These are phyloP conservation scores for Bubo blakistoni DNA, from an alignment of 2,113 vertebrate genomes.

Conservation along the genomic window DNA sequence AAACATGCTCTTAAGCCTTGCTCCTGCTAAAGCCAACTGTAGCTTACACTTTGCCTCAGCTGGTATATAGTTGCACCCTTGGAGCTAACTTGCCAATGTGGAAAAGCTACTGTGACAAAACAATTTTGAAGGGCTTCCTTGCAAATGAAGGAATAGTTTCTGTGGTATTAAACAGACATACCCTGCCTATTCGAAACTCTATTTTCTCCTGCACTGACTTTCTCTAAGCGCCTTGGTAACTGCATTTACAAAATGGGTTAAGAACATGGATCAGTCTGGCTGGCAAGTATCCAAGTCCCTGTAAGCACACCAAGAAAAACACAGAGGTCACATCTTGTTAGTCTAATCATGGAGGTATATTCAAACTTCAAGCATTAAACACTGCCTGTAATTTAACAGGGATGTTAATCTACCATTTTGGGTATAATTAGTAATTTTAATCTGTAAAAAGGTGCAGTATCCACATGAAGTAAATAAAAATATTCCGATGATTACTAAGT, in stretches of 20 bases:
- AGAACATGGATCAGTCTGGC: conserved; percentile 34
- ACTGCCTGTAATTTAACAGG: background rate
- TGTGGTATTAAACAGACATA: background rate
- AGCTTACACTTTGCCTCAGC: background rate
- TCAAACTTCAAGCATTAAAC: background rate
- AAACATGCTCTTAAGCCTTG: background rate
- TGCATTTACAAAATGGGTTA: conserved; percentile 55
- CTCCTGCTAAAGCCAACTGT: background rate
- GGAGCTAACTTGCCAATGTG: background rate
- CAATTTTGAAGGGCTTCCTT: background rate
- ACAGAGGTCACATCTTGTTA: background rate
- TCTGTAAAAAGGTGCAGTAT: background rate
- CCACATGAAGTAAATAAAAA: background rate
- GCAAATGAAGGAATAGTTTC: background rate
- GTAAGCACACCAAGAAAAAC: background rate
- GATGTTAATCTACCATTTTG: background rate
- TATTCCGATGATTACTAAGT: background rate
- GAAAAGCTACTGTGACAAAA: background rate
- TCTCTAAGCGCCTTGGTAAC: conserved; percentile 26
- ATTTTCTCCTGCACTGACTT: conserved; percentile 43
- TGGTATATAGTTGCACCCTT: background rate
- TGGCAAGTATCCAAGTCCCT: background rate
- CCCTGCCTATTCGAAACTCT: background rate
- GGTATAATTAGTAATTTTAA: background rate
- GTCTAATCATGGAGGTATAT: background rate